Base-by-base conservation (phyloP, 2,888 invertebrate genomes). In the Mantis religiosa region DNA sequence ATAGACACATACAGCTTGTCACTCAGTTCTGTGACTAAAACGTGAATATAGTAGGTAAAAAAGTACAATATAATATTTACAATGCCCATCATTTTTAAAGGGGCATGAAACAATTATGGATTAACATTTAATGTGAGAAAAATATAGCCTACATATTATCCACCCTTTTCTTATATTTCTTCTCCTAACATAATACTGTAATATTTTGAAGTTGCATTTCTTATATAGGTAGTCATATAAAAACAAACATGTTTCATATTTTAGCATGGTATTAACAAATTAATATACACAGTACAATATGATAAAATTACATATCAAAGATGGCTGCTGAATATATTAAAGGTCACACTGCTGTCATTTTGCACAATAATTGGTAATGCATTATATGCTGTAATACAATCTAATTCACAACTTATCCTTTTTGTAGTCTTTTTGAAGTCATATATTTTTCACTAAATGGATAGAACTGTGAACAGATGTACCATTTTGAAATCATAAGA, bases 161-260 rank as follows among this genome's bases (percentile, higher is more conserved):
- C 41, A 85, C n/a, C 54, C 47, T 41, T 27, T 41, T 85, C 47
- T 54, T 85, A 85, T 71, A 25, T 71, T 71, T 71, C 25, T 86
- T 85, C 54, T 86, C 81, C 86, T 86, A 71, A 81, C 28, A 25
- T 86, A 86, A 54, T 86, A 86, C 54, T 85, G 85, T 85, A 85
- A 82, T 88, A 88, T 82, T 88, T 88, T 88, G 82, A 85, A 88
- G 82, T 88, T 85, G 85, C 85, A 85, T 85, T 88, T 71, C 54
- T 71, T 71, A 71, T 20, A 20, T 71, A 88, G 41, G 71, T 85
- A 88, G 84, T 88, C 85, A 47, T 34, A 27, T 84, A 15, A 20
- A 71, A 71, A 71, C 6, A 71, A 71, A 41, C 3, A 20, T 71
- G 20, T 6, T 25, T 54, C 15, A 14, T 15, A 2, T 15, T 15